Evolutionary conservation across 2,797 vertebrate genomes (phyloP).

Genomic region (Chrysocyon brachyurus): DNA sequence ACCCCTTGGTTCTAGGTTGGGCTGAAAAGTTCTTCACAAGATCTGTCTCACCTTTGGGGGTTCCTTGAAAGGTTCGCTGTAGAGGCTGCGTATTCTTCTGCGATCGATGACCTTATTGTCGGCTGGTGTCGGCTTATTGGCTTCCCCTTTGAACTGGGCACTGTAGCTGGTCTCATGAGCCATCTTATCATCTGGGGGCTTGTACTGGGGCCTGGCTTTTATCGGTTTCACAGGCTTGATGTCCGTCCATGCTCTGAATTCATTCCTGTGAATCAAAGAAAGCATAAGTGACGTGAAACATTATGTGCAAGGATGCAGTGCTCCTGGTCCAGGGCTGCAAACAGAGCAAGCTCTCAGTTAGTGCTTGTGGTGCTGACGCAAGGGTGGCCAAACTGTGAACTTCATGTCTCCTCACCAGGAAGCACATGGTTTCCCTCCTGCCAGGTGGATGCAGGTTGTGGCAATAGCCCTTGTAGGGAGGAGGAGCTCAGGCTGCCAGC

Average conservation of each 20-base stretch:
- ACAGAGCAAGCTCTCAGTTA: fast-evolving
- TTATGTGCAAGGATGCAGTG: fast-evolving
- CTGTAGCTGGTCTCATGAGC: slow-evolving; percentile 97
- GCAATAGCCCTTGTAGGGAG: background rate
- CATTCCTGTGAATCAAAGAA: slow-evolving; percentile 90
- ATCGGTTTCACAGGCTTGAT: slow-evolving; percentile 94
- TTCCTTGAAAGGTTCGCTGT: slow-evolving; percentile 96
- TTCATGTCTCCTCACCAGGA: background rate
- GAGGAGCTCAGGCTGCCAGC: background rate
- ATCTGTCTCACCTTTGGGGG: slow-evolving; percentile 91
- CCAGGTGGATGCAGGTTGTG: background rate
- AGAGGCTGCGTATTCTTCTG: slow-evolving; percentile 97
- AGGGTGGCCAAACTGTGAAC: background rate
- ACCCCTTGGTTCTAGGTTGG: background rate
- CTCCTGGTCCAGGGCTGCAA: background rate
- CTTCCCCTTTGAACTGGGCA: slow-evolving; percentile 95
- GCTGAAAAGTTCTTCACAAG: background rate
- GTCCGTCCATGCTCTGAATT: slow-evolving; percentile 96
- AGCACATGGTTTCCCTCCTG: background rate
- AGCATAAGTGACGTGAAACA: background rate
- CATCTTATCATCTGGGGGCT: slow-evolving; percentile 94
- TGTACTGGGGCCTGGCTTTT: slow-evolving; percentile 95
- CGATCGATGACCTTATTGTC: slow-evolving; percentile 95
- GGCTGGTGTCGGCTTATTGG: slow-evolving; percentile 88
- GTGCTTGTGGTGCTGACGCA: fast-evolving